A percentile compares a stretch with the other conserved stretches of the same genome.
Conservation (phyloP, 2,797 vertebrate species). For the Cyprinodon diabolis region DNA sequence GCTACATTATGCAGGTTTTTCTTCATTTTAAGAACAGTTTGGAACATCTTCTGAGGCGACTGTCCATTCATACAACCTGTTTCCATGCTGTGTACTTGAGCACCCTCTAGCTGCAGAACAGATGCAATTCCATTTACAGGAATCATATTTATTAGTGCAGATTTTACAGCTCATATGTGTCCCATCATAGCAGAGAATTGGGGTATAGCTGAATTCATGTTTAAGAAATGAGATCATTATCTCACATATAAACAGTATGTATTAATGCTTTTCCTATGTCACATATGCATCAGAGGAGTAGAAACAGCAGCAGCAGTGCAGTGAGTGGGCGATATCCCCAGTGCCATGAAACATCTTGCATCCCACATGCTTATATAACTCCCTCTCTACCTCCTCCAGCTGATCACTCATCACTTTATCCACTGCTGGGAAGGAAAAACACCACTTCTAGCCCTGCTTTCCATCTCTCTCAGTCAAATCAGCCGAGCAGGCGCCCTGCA, state of each 20-base stretch:
- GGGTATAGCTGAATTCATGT: constrained; percentile 8
- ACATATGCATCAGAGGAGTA: constrained; percentile 60
- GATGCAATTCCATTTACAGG: background rate
- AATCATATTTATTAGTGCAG: background rate
- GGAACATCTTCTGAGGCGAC: no score
- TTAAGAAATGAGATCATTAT: constrained; percentile 14
- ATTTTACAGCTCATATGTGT: background rate
- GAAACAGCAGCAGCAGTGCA: constrained; percentile 41
- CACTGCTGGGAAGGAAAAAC: constrained; percentile 59
- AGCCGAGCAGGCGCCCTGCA: constrained; percentile 36
- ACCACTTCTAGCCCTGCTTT: constrained; percentile 17
- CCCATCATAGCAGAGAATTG: constrained; percentile 3
- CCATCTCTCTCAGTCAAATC: constrained; percentile 43
- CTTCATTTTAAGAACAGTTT: background rate
- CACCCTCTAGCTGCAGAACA: constrained; percentile 51
- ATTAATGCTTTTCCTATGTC: constrained; percentile 54
- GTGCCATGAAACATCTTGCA: constrained; percentile 76
- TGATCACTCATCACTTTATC: constrained; percentile 74
- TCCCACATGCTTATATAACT: constrained; percentile 82
- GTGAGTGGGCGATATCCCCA: constrained; percentile 71
- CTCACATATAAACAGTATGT: constrained; percentile 27
- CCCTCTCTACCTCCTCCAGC: constrained; percentile 75
- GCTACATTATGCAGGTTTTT: background rate
- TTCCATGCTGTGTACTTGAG: constrained; percentile 13
- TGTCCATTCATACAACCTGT: background rate